Conservation (phyloP, 2,797 vertebrate genomes). For the Sebastes ruberrimus region DNA sequence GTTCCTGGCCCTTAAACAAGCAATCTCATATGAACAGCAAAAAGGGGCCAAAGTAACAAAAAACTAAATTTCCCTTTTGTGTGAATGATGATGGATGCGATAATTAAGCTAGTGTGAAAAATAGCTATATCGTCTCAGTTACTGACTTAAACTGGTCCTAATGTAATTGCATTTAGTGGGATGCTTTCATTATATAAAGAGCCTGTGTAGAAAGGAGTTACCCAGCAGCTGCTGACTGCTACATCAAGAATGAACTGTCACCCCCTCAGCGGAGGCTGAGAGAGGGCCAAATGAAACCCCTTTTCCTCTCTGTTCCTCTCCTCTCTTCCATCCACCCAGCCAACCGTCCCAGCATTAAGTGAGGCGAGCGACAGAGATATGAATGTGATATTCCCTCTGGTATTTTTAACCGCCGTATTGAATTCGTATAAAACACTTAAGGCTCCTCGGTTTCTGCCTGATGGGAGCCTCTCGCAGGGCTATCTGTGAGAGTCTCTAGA, state of each 20-base stretch:
- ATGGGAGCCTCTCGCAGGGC: slow-evolving; percentile 76
- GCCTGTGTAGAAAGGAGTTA: slow-evolving; percentile 60
- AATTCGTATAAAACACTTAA: slow-evolving; percentile 87
- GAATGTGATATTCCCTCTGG: slow-evolving; percentile 86
- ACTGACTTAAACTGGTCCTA: slow-evolving; percentile 58
- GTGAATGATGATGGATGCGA: slow-evolving; percentile 56
- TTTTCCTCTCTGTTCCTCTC: slow-evolving; percentile 58
- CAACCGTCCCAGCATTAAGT: slow-evolving; percentile 79
- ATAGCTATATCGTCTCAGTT: slow-evolving; percentile 46
- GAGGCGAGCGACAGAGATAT: slow-evolving; percentile 83
- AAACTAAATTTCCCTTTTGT: slow-evolving; percentile 11
- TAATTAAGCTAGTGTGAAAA: slow-evolving; percentile 59
- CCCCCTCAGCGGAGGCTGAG: slow-evolving; percentile 57
- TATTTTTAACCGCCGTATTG: slow-evolving; percentile 86
- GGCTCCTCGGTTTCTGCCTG: slow-evolving; percentile 77
- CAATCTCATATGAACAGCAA: slow-evolving; percentile 8
- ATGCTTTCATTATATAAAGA: slow-evolving; percentile 74
- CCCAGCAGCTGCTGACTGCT: slow-evolving; percentile 70
- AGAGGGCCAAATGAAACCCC: slow-evolving; percentile 64
- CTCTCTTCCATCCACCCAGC: slow-evolving; percentile 72
- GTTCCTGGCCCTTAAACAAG: neutral
- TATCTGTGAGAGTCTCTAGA: slow-evolving; percentile 78
- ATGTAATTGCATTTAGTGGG: slow-evolving; percentile 68
- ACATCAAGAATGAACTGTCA: slow-evolving; percentile 74
- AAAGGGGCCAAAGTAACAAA: slow-evolving; percentile 6